phyloP scores from a whole-genome alignment of 2,797 vertebrate genomes.

The Lophius americanus region DNA sequence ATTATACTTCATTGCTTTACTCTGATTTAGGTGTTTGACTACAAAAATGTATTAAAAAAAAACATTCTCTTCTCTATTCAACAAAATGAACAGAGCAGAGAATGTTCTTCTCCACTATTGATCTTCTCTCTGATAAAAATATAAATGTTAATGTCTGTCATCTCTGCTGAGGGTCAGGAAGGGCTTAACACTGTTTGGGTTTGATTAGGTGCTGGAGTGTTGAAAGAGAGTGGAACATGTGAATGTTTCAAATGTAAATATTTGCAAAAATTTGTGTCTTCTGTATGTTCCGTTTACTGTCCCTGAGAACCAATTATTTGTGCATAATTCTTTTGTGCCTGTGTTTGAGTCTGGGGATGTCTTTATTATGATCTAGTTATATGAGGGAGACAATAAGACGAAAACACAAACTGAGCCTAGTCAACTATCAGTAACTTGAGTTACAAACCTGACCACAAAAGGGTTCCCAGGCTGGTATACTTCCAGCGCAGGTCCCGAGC shows the following conservation, averaged over 20 bases:
- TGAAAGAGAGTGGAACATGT: slow-evolving; percentile 33
- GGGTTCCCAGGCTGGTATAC: too few species aligned
- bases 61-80: too few species aligned
- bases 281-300: slow-evolving; percentile 40
- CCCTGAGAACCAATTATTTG: slow-evolving; percentile 28
- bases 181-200: slow-evolving; percentile 43
- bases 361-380: background rate
- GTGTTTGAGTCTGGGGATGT: slow-evolving; percentile 1
- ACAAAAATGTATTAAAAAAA: too few species aligned
- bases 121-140: slow-evolving; percentile 1
- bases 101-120: background rate
- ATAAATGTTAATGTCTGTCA: slow-evolving; percentile 20
- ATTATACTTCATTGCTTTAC: too few species aligned
- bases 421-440: slow-evolving; percentile 24
- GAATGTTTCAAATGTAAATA: slow-evolving; percentile 37
- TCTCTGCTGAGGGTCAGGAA: slow-evolving; percentile 28
- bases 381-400: slow-evolving; percentile 12
- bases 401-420: background rate
- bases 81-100: background rate
- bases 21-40: too few species aligned
- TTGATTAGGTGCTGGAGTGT: slow-evolving; percentile 44
- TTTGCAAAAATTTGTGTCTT: slow-evolving; percentile 33
- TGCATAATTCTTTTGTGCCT: background rate
- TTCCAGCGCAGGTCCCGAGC: too few species aligned
- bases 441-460: background rate